Percentiles rank a stretch among this genome's conserved stretches.
These are phyloP conservation scores for Lonchura striata DNA, from an alignment of 2,113 vertebrate species.

Conservation along the genomic window DNA sequence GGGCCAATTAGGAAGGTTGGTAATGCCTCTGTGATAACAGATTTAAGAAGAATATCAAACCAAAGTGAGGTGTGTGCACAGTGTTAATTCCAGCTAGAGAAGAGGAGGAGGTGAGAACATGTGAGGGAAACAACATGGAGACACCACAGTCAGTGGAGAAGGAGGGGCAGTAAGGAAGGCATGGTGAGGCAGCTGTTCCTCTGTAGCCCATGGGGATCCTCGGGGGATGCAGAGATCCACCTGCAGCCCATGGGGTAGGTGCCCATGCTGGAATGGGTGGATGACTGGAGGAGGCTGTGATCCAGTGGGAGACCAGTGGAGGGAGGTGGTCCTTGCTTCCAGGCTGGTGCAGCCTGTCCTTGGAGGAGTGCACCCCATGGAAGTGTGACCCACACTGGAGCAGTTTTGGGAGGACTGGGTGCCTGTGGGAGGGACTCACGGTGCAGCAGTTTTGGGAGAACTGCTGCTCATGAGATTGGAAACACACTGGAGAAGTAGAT, in stretches of 20 bases:
- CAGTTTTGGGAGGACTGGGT: neutral
- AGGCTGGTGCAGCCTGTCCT: neutral
- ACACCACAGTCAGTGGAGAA: neutral
- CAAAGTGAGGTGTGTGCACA: fast-evolving
- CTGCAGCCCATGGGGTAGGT: fast-evolving
- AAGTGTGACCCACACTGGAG: fast-evolving
- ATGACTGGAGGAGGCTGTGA: neutral
- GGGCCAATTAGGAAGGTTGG: too few relatives aligned
- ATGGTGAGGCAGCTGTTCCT: neutral
- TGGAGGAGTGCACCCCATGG: neutral
- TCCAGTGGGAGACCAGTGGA: neutral
- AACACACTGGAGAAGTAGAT: neutral
- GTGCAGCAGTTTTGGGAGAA: neutral
- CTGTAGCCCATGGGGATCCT: neutral
- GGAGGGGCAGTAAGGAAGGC: neutral
- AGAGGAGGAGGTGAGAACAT: neutral
- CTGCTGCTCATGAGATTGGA: neutral
- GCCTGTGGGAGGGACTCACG: fast-evolving
- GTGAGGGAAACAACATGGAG: neutral
- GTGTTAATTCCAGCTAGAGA: neutral
- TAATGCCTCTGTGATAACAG: fast-evolving
- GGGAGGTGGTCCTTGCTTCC: neutral
- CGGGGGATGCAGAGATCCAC: neutral
- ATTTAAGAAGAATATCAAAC: neutral
- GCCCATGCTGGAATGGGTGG: fast-evolving